These are phyloP conservation scores for Tribolium freemani DNA, from an alignment of 2,888 invertebrate species.

Conservation along the genomic window DNA sequence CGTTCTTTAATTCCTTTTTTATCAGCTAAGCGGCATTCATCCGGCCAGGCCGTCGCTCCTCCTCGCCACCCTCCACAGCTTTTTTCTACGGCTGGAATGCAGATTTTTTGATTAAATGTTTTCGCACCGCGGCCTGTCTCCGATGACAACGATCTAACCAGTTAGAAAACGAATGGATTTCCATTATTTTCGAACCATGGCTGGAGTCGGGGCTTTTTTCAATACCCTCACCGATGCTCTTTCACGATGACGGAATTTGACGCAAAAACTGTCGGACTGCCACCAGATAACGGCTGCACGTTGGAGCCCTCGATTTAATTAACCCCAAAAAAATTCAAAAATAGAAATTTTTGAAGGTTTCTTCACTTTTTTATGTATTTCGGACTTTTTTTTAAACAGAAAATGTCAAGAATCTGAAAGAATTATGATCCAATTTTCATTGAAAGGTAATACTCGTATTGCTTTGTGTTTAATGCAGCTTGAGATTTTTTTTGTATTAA, in stretches of 20 bases:
- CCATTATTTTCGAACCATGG: slow-evolving; percentile 39
- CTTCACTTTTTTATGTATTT: too few species aligned
- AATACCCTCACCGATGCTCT: slow-evolving; percentile 7
- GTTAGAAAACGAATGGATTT: slow-evolving; percentile 55
- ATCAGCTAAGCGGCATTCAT: slow-evolving; percentile 70
- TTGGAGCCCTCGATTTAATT: too few species aligned
- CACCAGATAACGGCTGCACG: background rate
- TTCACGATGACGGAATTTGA: slow-evolving; percentile 1
- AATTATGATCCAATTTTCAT: too few species aligned
- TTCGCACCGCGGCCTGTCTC: slow-evolving; percentile 47
- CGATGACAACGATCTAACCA: slow-evolving; percentile 53
- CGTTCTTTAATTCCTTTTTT: slow-evolving; percentile 70
- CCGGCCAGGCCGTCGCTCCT: slow-evolving; percentile 53
- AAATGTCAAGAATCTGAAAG: too few species aligned
- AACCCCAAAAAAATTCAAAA: too few species aligned
- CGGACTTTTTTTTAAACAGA: too few species aligned
- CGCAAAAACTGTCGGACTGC: too few species aligned
- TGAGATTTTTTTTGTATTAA: too few species aligned
- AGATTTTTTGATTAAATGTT: slow-evolving; percentile 60
- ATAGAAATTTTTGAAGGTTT: too few species aligned
- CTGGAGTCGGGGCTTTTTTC: slow-evolving; percentile 9
- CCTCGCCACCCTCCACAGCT: slow-evolving; percentile 45
- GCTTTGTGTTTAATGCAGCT: too few species aligned
- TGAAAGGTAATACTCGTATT: too few species aligned
- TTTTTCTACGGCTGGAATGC: slow-evolving; percentile 50